Conservation (phyloP, 2,113 vertebrate genomes). For the Antigone vipio region DNA sequence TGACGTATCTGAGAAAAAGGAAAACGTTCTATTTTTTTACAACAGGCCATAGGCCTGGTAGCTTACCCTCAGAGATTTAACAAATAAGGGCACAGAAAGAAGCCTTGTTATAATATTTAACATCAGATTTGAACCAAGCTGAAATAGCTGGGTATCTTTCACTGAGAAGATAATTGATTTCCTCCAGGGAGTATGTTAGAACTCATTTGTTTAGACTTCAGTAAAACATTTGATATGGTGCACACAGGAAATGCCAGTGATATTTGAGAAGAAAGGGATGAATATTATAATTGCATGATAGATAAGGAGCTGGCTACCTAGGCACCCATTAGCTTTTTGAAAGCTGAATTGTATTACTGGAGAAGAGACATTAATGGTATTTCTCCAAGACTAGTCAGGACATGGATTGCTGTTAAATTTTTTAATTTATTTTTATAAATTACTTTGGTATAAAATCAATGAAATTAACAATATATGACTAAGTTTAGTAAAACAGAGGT, state of each 20-base stretch:
- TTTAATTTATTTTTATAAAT: not conserved
- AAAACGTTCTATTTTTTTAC: not conserved
- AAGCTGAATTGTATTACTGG: not conserved
- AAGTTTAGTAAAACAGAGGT: not conserved
- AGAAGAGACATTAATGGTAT: not conserved
- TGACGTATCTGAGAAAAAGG: not conserved
- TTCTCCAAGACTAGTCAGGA: not conserved
- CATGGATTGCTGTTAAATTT: rapidly evolving
- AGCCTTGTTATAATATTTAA: not conserved
- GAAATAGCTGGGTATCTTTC: not conserved
- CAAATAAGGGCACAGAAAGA: not conserved
- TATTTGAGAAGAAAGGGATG: not conserved
- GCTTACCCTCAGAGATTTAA: not conserved
- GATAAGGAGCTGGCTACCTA: not conserved
- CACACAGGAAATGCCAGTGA: not conserved
- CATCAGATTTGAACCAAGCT: not conserved
- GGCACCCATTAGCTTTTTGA: not conserved
- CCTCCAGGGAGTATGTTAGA: not conserved
- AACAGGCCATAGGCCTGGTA: not conserved
- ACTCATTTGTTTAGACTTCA: not conserved
- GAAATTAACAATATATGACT: not conserved
- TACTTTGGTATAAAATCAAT: not conserved
- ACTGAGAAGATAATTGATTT: not conserved
- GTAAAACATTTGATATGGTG: not conserved
- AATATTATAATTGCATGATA: not conserved